These are phyloP conservation scores for Dolomedes plantarius DNA, from an alignment of 2,888 invertebrate species.

Conservation along the genomic window DNA sequence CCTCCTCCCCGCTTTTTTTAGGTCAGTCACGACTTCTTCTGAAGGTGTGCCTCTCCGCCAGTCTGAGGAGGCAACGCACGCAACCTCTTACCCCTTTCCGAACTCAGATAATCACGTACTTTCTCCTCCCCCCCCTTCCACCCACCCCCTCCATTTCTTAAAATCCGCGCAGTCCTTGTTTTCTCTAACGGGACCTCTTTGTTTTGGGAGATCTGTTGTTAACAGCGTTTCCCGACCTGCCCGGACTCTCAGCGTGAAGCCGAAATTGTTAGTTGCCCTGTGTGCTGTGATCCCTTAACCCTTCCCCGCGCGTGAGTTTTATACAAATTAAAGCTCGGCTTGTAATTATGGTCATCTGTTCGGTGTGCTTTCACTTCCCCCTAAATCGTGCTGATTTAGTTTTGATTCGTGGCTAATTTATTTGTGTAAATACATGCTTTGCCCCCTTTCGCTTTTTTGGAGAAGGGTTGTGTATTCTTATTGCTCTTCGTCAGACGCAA, in stretches of 20 bases:
- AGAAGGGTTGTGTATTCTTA: no score
- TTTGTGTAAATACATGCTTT: conserved; percentile 9
- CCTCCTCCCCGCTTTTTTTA: conserved; percentile 23
- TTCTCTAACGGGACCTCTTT: conserved; percentile 10
- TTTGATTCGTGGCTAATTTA: conserved; percentile 12
- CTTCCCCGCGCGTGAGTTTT: conserved; percentile 37
- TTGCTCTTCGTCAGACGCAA: not conserved
- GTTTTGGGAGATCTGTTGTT: not conserved
- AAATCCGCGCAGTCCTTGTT: conserved; percentile 2
- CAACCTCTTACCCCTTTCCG: conserved; percentile 26
- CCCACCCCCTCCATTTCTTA: not conserved
- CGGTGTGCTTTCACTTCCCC: not conserved
- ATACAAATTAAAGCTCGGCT: conserved; percentile 53
- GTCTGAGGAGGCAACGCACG: conserved; percentile 6
- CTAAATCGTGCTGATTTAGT: not conserved
- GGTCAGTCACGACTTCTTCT: conserved; percentile 58
- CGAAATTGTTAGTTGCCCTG: conserved; percentile 27
- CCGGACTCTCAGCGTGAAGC: conserved; percentile 23
- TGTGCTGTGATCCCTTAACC: conserved; percentile 26
- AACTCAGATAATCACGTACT: conserved; percentile 9
- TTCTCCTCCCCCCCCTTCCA: not conserved
- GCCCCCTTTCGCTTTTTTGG: not conserved
- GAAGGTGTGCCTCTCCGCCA: conserved; percentile 49
- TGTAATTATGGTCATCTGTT: conserved; percentile 36
- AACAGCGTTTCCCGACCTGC: not conserved